These are phyloP conservation scores for Camarhynchus parvulus DNA, from an alignment of 2,113 vertebrate species.

Conservation along the genomic window DNA sequence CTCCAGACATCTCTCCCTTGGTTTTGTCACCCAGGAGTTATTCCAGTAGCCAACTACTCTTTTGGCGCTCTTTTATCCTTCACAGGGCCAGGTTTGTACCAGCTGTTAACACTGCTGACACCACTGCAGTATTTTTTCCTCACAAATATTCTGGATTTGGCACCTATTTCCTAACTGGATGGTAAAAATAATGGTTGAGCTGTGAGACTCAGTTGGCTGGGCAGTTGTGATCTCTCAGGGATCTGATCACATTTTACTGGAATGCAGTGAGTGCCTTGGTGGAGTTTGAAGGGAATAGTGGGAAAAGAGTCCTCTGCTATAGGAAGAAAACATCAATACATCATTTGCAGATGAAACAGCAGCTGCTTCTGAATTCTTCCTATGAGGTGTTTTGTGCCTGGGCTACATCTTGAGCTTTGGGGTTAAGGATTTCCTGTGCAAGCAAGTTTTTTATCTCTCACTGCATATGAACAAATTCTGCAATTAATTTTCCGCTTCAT, in stretches of 20 bases:
- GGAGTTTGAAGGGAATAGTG: background rate
- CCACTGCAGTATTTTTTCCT: background rate
- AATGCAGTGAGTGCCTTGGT: background rate
- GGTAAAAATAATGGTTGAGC: fast-evolving
- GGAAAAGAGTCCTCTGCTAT: background rate
- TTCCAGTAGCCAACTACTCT: background rate
- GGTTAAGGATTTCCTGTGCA: background rate
- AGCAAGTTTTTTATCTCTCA: background rate
- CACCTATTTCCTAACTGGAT: background rate
- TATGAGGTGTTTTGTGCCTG: background rate
- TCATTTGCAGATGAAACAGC: background rate
- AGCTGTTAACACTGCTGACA: background rate
- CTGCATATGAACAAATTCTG: background rate
- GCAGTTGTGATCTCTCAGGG: background rate
- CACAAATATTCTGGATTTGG: background rate
- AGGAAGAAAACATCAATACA: background rate
- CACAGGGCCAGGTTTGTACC: background rate
- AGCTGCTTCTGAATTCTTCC: background rate
- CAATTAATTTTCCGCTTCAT: background rate
- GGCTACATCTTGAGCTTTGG: background rate
- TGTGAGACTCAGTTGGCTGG: background rate
- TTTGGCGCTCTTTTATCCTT: background rate
- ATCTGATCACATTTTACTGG: background rate
- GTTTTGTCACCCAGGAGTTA: background rate
- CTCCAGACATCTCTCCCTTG: background rate